Base-by-base conservation (phyloP, 2,797 vertebrate genomes). In the Halcyon smyrnensis region DNA sequence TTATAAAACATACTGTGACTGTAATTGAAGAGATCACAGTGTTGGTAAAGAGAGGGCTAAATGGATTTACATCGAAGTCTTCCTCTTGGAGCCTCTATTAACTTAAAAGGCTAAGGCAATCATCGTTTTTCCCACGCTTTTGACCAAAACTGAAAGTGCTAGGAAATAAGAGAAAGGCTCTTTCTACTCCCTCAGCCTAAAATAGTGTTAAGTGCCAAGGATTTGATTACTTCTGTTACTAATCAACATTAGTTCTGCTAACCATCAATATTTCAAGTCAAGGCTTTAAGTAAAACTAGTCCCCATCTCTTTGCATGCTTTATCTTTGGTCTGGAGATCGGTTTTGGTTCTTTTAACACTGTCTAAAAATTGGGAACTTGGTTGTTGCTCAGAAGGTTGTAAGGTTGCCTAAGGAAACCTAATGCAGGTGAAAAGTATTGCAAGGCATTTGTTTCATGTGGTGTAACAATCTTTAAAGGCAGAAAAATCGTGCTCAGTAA, bases 1-100 rank as follows among this genome's bases (percentile, higher is more conserved):
- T 96, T 96, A 85, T 78, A 88, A 96, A 96, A 92, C 75, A 89
- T 36, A 76, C 67, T 51, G 51, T 81, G 36, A 7, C 62, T 88
- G 59, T 93, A 93, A 95, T 97, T 95, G 93, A 93, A 84, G 27
- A 65, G 37, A 91, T 95, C 54, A 32, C 20, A 76, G 46, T 68
- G 27, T 36, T 77, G 59, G 39, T 45, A 85, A 41, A 81, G 23
- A 86, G 23, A 71, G 8, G 50, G 27, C 23, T 87, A 62, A 73
- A 95, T 87, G 30, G 37, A 30, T 88, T 91, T 76, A 53, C 21
- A 63, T 75, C 39, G 80, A 93, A 92, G 21, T 46, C 15, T 43
- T 93, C 17, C 20, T 91, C 46, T 73, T 23, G 41, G 36, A 75
- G 16, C 10, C n/a, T 59, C 41, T 89, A 45, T 43, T 87, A 50